Percentiles rank a stretch among this genome's conserved stretches.
phyloP scores from a whole-genome alignment of 2,797 vertebrate species.

The Brachymystax lenok region DNA sequence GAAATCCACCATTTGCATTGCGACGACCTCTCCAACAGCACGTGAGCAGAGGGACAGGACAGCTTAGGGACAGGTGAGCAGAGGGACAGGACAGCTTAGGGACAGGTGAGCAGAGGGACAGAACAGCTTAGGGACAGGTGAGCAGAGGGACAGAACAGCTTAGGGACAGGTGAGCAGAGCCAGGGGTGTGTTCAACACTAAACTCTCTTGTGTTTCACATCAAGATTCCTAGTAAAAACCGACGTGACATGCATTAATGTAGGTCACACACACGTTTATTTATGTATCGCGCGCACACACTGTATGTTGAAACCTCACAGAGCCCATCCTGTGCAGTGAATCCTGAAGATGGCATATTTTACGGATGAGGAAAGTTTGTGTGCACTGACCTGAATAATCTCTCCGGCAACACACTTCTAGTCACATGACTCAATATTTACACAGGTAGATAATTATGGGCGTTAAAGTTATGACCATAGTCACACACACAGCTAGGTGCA shows the following conservation, averaged over 20 bases:
- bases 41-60: constrained; percentile 42
- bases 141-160: constrained; percentile 45
- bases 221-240: neutral
- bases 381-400: constrained; percentile 45
- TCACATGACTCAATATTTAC: constrained; percentile 75
- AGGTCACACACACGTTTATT: neutral
- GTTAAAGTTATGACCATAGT: constrained; percentile 44
- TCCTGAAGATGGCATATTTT: constrained; percentile 61
- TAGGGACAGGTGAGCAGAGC: constrained; percentile 35
- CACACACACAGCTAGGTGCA: constrained; percentile 4
- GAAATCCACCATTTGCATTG: constrained; percentile 78
- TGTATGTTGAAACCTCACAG: constrained; percentile 10
- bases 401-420: constrained; percentile 58
- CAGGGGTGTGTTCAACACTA: constrained; percentile 13
- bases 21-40: constrained; percentile 28
- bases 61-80: constrained; percentile 43
- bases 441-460: constrained; percentile 60
- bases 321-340: constrained; percentile 32
- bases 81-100: constrained; percentile 40
- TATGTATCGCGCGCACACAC: neutral
- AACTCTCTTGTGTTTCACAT: neutral
- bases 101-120: constrained; percentile 39
- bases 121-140: constrained; percentile 44
- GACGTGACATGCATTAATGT: neutral
- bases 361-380: constrained; percentile 35